Evolutionary conservation across 2,113 vertebrate genomes (phyloP).

Genomic region (Oplegnathus fasciatus): DNA sequence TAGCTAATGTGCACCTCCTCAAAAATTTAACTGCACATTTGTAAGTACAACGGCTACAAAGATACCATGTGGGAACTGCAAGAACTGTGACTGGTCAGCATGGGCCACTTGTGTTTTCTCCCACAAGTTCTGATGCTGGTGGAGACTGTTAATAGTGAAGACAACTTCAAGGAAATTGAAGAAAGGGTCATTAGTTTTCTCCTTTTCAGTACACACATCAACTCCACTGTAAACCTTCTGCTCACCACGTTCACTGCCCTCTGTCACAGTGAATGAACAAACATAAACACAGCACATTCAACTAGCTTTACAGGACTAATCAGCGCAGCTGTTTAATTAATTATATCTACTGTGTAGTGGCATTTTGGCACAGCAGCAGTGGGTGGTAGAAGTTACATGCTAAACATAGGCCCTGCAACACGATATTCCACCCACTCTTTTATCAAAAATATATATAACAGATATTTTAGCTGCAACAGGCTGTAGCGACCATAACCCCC

Average conservation of each 20-base stretch:
- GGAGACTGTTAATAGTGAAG: not conserved
- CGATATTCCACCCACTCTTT: not conserved
- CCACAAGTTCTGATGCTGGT: not conserved
- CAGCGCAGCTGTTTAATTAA: not conserved
- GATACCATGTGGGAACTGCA: not conserved
- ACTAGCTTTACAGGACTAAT: not conserved
- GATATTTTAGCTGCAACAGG: slow-evolving; percentile 17
- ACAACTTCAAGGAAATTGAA: not conserved
- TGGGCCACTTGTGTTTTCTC: not conserved
- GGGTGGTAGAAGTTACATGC: not conserved
- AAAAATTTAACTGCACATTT: not conserved
- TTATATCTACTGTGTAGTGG: not conserved
- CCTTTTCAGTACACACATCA: not conserved
- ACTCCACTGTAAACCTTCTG: not conserved
- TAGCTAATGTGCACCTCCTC: not conserved
- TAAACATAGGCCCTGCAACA: not conserved
- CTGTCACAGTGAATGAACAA: too few relatives aligned
- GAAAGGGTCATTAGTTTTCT: not conserved
- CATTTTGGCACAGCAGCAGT: not conserved
- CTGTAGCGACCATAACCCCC: slow-evolving; percentile 15
- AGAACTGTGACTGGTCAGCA: not conserved
- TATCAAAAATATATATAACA: not conserved
- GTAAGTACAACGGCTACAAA: not conserved
- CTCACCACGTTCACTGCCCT: not conserved
- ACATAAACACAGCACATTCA: not conserved